Conservation (phyloP, 2,797 vertebrate genomes). For the Microctenopoma steveboyesi region DNA sequence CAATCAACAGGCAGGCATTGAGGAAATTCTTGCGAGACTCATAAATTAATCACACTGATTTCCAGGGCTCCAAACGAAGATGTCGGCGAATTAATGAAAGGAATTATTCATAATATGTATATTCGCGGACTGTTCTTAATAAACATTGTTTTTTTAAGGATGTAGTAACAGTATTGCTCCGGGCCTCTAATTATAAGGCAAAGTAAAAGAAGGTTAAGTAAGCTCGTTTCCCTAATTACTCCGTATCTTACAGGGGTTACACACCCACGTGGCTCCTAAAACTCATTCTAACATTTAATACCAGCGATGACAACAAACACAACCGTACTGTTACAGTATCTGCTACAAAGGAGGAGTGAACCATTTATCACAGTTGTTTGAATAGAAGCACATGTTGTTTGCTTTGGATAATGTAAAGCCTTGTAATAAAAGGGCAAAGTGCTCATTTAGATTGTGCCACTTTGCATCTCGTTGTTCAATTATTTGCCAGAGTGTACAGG, state of each 20-base stretch:
- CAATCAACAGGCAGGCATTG: slow-evolving; percentile 86
- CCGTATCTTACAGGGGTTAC: slow-evolving; percentile 73
- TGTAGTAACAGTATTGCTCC: slow-evolving; percentile 83
- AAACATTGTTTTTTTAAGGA: slow-evolving; percentile 88
- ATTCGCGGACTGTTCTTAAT: slow-evolving; percentile 83
- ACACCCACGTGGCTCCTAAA: slow-evolving; percentile 65
- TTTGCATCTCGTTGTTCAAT: slow-evolving; percentile 43
- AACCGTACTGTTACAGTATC: slow-evolving; percentile 32
- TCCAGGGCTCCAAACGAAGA: slow-evolving; percentile 81
- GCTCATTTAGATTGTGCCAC: slow-evolving; percentile 65
- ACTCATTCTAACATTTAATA: slow-evolving; percentile 53
- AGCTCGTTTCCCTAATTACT: slow-evolving; percentile 81
- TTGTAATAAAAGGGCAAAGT: slow-evolving; percentile 35
- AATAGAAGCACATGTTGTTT: slow-evolving; percentile 45
- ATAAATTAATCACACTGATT: slow-evolving; percentile 88
- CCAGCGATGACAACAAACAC: slow-evolving; percentile 43
- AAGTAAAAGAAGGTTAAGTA: slow-evolving; percentile 82
- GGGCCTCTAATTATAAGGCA: slow-evolving; percentile 83
- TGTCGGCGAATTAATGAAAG: slow-evolving; percentile 87
- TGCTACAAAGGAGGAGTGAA: slow-evolving; percentile 7
- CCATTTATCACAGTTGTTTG: slow-evolving; percentile 51
- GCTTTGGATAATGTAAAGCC: slow-evolving; percentile 51
- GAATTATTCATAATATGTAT: slow-evolving; percentile 87
- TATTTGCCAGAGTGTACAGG: slow-evolving; percentile 31
- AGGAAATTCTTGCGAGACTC: slow-evolving; percentile 85